Evolutionary conservation across 2,113 vertebrate species (phyloP).

Genomic region (Zosterops japonicus): DNA sequence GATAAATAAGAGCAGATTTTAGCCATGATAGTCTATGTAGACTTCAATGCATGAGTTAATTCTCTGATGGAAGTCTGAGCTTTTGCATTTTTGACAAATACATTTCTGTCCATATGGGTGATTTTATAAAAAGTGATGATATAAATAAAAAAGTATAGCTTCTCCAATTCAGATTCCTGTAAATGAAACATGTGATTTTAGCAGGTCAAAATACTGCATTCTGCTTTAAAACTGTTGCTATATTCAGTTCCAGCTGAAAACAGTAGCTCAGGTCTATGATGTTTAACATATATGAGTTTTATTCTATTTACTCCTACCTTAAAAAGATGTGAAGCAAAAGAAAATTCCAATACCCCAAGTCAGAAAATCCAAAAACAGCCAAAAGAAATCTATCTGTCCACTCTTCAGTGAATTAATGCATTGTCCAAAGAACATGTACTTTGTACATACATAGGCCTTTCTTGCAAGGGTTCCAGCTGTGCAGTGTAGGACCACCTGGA

Average conservation of each 20-base stretch:
- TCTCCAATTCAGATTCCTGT: not conserved
- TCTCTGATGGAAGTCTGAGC: not conserved
- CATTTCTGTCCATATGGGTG: not conserved
- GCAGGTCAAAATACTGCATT: not conserved
- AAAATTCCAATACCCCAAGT: not conserved
- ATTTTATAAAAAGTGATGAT: not conserved
- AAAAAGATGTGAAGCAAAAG: not conserved
- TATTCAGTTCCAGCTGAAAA: not conserved
- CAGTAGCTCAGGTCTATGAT: not conserved
- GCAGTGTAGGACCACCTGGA: not conserved
- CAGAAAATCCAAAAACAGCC: not conserved
- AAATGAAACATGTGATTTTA: not conserved
- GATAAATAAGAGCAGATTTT: conserved; percentile 43
- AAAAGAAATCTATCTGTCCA: not conserved
- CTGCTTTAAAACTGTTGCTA: not conserved
- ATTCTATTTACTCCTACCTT: not conserved
- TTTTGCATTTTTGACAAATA: not conserved
- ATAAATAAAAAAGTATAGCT: not conserved
- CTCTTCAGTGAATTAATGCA: not conserved
- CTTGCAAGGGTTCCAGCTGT: not conserved
- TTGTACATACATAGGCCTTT: not conserved
- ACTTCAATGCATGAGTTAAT: not conserved
- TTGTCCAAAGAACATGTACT: not conserved
- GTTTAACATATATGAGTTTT: not conserved
- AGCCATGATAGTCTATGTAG: not conserved